Evolutionary conservation across 2,113 vertebrate genomes (phyloP), one percentile per base, ranked within the genome.

Genomic region (Spheniscus mendiculus): DNA sequence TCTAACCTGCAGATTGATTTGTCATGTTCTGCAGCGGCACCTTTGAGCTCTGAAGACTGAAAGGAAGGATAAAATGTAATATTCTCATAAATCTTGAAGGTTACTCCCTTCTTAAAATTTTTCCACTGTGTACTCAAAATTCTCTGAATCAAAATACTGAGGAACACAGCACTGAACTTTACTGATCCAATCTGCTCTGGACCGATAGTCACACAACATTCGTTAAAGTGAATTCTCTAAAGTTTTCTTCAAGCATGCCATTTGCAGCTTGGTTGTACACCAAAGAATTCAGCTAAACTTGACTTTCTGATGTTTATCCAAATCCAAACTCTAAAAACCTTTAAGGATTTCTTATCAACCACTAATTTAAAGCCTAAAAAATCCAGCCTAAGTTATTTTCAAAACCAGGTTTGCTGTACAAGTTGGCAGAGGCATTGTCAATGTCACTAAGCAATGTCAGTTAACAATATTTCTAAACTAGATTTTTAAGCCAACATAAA

Each of bases 11-110:
- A 83, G 83, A 93, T 84, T 79, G 77, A 92, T 93, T 87, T 93
- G 72, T 89, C 61, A 14, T 79, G 80, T 95, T 92, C 95, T 95
- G 80, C 47, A 83, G 59, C 0, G 0, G 52, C 61, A 96, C 52
- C 80, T 95, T 71, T 76, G 94, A 90, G 52, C 80, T 89, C 77
- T 47, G 55, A 87, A 34, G 34, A 29, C 47, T 67, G 50, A 94
- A 81, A 95, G 83, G 83, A 94, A 96, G 58, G 62, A 77, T 50
- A 92, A 90, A 90, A 94, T 34, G 6, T 58, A 88, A 83, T 87
- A 87, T 83, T 92, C 87, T 88, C 66, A 55, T 85, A 90, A 74
- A 95, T 47, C 76, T 87, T 59, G 38, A 91, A 67, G 59, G 72
- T 81, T 89, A 55, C 12, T 78, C 32, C 38, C 49, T 89, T 65